These are phyloP conservation scores for Echinometra lucunter DNA, from an alignment of 53 echinoderm and acorn worm genomes.

Conservation along the genomic window DNA sequence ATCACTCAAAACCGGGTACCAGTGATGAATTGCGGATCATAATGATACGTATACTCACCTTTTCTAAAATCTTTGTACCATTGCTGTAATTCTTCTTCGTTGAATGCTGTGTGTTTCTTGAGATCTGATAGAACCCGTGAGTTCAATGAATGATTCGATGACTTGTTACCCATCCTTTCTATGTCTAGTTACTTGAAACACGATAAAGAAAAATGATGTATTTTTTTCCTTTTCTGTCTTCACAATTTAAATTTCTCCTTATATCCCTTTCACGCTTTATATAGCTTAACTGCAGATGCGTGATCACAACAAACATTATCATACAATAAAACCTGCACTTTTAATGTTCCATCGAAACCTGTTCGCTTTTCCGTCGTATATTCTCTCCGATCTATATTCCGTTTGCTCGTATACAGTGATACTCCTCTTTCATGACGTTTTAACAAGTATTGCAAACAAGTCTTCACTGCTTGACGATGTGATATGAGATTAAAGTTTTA, in stretches of 20 bases:
- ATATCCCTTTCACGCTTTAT: neutral
- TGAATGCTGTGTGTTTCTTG: neutral
- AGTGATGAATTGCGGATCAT: neutral
- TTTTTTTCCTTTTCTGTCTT: neutral
- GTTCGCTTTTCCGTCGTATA: neutral
- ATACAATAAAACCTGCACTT: neutral
- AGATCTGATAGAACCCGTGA: conserved; percentile 12
- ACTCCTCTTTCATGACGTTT: too few relatives aligned
- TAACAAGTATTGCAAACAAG: neutral
- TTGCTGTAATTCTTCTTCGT: neutral
- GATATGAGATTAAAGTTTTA: neutral
- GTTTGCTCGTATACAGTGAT: too few relatives aligned
- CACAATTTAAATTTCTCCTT: neutral
- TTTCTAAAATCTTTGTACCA: conserved; percentile 18
- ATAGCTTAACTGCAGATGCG: neutral
- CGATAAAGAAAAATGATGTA: neutral
- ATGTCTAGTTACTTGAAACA: too few relatives aligned
- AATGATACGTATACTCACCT: neutral
- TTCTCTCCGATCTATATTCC: too few relatives aligned
- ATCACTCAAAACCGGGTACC: too few relatives aligned
- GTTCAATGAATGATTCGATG: conserved; percentile 1
- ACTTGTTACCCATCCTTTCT: conserved; percentile 6
- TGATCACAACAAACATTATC: neutral
- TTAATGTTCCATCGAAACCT: neutral
- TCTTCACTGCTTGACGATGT: neutral